phyloP scores from a whole-genome alignment of 35 echinoderm and acorn worm genomes.

The Heliocidaris tuberculata region DNA sequence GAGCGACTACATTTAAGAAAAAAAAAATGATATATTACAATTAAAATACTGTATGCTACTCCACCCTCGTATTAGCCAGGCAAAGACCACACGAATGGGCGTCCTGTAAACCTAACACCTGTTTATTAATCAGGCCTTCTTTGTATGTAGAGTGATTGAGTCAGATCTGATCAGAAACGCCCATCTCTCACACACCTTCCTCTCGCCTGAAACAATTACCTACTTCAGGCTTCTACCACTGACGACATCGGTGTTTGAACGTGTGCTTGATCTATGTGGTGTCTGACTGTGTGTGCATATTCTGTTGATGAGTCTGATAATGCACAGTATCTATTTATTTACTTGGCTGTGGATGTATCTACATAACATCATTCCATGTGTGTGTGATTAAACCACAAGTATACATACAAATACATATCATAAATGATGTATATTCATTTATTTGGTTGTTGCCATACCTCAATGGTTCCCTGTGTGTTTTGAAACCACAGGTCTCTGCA shows the following conservation, averaged over 20 bases:
- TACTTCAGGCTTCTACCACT: neutral
- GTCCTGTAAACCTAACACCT: neutral
- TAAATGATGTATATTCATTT: neutral
- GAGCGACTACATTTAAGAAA: no score
- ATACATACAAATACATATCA: neutral
- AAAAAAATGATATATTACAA: no score
- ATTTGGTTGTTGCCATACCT: no score
- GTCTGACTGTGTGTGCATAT: neutral
- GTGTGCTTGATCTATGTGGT: neutral
- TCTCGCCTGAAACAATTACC: conserved; percentile 24
- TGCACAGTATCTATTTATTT: neutral
- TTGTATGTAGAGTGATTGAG: conserved; percentile 13
- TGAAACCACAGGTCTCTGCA: no score
- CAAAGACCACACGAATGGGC: neutral
- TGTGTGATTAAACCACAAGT: neutral
- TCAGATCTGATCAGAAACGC: conserved; percentile 19
- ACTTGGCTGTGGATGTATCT: neutral
- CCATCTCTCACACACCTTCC: conserved; percentile 39
- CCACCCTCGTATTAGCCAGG: neutral
- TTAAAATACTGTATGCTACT: no score
- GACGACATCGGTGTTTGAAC: neutral
- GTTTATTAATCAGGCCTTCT: conserved; percentile 7
- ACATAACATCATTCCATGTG: neutral
- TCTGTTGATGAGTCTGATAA: neutral
- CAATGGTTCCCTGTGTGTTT: no score